Conservation (phyloP, 2,797 vertebrate species). For the Peromyscus nudipes region DNA sequence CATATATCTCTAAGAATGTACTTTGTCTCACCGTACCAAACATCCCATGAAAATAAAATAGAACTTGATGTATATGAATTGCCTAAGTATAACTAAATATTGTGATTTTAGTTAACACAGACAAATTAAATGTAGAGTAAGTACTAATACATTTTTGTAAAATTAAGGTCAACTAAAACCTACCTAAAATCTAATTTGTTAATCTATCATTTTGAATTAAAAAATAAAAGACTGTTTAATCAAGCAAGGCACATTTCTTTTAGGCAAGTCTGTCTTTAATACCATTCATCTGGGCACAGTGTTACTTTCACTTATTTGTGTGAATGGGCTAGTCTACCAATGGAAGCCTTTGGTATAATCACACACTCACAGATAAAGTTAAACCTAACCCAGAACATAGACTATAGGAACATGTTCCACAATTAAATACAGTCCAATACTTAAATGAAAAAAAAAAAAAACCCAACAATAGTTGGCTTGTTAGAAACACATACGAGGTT, state of each 20-base stretch:
- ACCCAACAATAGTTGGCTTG: background rate
- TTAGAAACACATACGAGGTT: constrained; percentile 72
- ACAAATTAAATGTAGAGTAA: constrained; percentile 70
- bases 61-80: constrained; percentile 55
- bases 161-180: constrained; percentile 67
- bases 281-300: constrained; percentile 67
- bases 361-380: constrained; percentile 78
- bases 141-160: constrained; percentile 49
- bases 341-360: constrained; percentile 85
- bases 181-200: constrained; percentile 59
- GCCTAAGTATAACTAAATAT: constrained; percentile 56
- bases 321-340: constrained; percentile 66
- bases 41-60: constrained; percentile 53
- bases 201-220: constrained; percentile 69
- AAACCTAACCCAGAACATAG: constrained; percentile 68
- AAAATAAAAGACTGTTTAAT: constrained; percentile 77
- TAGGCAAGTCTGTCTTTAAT: constrained; percentile 78
- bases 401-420: constrained; percentile 38
- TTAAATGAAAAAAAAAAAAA: constrained; percentile 48
- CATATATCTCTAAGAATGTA: constrained; percentile 67
- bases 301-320: constrained; percentile 70
- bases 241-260: constrained; percentile 82
- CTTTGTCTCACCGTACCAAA: constrained; percentile 68
- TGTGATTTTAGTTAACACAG: constrained; percentile 59
- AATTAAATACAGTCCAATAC: constrained; percentile 68